A percentile compares a stretch with the other conserved stretches of the same genome.
These are phyloP conservation scores for Synergus japonicus DNA, from an alignment of 2,888 invertebrate genomes.

Conservation along the genomic window DNA sequence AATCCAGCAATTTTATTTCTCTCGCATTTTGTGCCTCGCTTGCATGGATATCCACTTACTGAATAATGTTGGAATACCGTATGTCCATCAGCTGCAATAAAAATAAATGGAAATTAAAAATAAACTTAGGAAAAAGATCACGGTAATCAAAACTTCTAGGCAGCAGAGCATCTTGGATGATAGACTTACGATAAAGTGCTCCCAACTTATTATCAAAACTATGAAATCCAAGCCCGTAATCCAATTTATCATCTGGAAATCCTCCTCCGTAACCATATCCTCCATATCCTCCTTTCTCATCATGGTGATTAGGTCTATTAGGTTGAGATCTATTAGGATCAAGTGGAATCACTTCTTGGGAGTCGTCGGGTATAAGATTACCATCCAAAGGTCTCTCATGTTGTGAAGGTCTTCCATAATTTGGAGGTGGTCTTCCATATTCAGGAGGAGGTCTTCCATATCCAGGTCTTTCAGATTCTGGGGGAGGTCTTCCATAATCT, in stretches of 20 bases:
- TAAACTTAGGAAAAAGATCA: background rate
- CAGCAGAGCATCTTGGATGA: background rate
- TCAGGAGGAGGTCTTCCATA: background rate
- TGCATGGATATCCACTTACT: slow-evolving; percentile 89
- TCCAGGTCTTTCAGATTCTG: slow-evolving; percentile 1
- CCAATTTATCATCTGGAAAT: background rate
- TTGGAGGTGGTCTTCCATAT: background rate
- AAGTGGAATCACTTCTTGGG: slow-evolving; percentile 49
- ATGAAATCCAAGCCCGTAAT: background rate
- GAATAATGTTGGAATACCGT: slow-evolving; percentile 87
- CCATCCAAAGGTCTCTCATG: slow-evolving; percentile 6
- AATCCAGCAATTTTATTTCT: slow-evolving; percentile 88
- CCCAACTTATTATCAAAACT: slow-evolving; percentile 14
- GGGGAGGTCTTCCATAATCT: background rate
- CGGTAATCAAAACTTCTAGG: background rate
- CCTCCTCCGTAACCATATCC: background rate
- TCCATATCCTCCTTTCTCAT: background rate
- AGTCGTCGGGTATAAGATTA: slow-evolving; percentile 40
- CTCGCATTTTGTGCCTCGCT: slow-evolving; percentile 84
- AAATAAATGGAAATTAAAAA: background rate
- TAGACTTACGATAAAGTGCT: slow-evolving; percentile 13
- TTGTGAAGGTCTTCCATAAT: background rate
- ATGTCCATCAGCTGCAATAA: slow-evolving; percentile 77
- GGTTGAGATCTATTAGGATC: slow-evolving; percentile 56
- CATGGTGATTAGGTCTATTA: slow-evolving; percentile 41